phyloP scores from a whole-genome alignment of 30 jellyfish, hydroid and myxozoan species.

The Aurelia aurita complex sp. Pacific region DNA sequence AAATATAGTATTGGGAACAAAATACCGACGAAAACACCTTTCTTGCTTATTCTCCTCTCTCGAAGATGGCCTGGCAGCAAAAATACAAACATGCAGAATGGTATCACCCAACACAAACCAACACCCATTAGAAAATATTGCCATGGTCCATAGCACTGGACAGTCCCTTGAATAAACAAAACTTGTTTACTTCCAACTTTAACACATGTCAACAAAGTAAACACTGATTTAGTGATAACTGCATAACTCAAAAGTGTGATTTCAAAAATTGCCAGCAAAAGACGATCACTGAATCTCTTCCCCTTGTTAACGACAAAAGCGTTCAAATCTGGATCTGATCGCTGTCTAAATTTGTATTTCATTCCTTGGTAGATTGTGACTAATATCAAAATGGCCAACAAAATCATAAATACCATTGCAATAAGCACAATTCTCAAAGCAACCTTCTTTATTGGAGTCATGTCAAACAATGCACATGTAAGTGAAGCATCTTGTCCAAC shows the following conservation, averaged over 20 bases:
- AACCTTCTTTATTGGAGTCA: constrained; percentile 5
- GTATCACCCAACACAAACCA: constrained; percentile 30
- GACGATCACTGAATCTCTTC: background rate
- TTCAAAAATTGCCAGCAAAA: constrained; percentile 19
- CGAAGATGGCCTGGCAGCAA: constrained; percentile 10
- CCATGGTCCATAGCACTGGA: constrained; percentile 42
- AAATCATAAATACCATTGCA: background rate
- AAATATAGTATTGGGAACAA: constrained; percentile 32
- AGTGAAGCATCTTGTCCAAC: background rate
- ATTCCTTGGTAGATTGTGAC: background rate
- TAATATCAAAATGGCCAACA: background rate
- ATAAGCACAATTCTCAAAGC: background rate
- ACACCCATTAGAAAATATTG: constrained; percentile 21
- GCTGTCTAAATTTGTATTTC: too few relatives aligned
- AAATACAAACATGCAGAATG: constrained; percentile 26
- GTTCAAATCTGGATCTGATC: too few relatives aligned
- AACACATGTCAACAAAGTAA: constrained; percentile 26
- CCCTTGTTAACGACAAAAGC: too few relatives aligned
- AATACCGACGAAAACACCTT: constrained; percentile 9
- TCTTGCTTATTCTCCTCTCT: background rate
- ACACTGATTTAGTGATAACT: background rate
- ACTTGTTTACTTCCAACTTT: background rate
- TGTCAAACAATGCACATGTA: background rate
- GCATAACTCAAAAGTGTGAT: constrained; percentile 37
- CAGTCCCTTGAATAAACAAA: constrained; percentile 44